Conservation (phyloP, 2,113 vertebrate genomes). For the Microtus ochrogaster region DNA sequence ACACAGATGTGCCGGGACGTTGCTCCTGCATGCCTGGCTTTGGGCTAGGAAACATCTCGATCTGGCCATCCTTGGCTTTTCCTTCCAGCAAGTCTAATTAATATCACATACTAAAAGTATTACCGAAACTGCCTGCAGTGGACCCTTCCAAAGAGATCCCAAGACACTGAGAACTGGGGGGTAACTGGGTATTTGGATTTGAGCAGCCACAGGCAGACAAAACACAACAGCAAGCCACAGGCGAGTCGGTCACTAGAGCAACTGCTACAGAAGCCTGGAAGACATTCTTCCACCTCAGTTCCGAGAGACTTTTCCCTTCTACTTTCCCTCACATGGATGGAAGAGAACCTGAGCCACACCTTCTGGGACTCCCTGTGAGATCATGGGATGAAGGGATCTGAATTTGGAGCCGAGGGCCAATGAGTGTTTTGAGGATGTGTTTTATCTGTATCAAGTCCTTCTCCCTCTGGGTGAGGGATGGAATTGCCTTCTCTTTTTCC, state of each 20-base stretch:
- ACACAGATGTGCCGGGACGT: not conserved
- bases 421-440: not conserved
- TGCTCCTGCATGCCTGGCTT: not conserved
- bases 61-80: not conserved
- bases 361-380: not conserved
- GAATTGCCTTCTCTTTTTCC: not conserved
- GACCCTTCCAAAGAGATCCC: slow-evolving; percentile 12
- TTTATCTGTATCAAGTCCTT: not conserved
- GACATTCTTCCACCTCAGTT: not conserved
- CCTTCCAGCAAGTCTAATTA: not conserved
- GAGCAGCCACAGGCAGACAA: not conserved
- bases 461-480: not conserved
- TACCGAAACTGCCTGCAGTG: not conserved
- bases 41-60: not conserved
- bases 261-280: not conserved
- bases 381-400: not conserved
- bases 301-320: not conserved
- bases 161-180: not conserved
- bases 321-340: not conserved
- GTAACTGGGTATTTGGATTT: not conserved
- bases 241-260: not conserved
- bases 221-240: not conserved
- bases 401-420: not conserved
- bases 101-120: not conserved
- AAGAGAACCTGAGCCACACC: not conserved